Percentiles rank a stretch among this genome's conserved stretches.
Evolutionary conservation across 2,888 invertebrate species (phyloP).

Genomic region (Polyploca ridens): DNA sequence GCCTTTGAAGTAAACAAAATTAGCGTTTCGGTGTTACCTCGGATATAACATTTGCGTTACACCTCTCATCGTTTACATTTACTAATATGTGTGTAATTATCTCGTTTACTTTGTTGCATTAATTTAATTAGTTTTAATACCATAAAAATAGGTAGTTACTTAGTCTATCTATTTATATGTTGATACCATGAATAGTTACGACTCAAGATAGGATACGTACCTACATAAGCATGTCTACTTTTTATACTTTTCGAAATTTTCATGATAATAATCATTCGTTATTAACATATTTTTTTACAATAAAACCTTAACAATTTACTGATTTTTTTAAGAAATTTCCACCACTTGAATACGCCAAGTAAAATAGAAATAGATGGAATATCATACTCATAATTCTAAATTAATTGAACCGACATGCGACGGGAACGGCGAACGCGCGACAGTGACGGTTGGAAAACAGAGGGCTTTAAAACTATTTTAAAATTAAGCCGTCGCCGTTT

Average conservation of each 20-base stretch:
- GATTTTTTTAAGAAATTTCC: no score
- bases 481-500: slow-evolving; percentile 48
- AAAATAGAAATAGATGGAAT: neutral
- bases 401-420: neutral
- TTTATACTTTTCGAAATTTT: no score
- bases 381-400: neutral
- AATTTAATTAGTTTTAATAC: neutral
- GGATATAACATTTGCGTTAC: neutral
- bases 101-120: neutral
- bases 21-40: slow-evolving; percentile 42
- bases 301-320: no score
- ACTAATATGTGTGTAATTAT: neutral
- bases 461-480: slow-evolving; percentile 32
- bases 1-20: slow-evolving; percentile 51
- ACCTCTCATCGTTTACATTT: neutral
- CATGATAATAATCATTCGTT: no score
- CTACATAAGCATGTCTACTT: no score
- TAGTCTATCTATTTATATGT: no score
- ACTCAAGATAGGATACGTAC: no score
- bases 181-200: no score
- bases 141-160: no score
- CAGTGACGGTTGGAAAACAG: neutral
- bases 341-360: neutral
- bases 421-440: neutral
- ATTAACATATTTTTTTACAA: no score